Evolutionary conservation across 1,140 invertebrate species (phyloP).

Genomic region (Caenorhabditis remanei): DNA sequence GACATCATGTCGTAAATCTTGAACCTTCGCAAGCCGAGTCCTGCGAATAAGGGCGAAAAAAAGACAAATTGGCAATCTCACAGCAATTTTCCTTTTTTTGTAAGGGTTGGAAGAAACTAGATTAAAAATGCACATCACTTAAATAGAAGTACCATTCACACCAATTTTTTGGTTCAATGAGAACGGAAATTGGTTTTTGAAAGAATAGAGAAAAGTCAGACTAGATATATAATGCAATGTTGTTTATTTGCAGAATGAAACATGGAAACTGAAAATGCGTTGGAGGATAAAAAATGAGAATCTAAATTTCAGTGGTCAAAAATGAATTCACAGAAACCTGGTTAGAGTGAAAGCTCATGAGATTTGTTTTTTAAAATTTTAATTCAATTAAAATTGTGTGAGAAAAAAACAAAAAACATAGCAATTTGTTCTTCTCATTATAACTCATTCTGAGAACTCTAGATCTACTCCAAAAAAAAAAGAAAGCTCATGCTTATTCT

Average conservation of each 20-base stretch:
- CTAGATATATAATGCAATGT: neutral
- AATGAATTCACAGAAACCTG: no score
- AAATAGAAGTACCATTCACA: neutral
- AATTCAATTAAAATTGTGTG: no score
- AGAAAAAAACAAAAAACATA: no score
- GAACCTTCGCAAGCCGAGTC: neutral
- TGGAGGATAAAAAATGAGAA: no score
- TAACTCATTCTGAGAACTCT: neutral
- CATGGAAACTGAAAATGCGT: neutral
- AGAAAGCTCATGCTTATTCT: neutral
- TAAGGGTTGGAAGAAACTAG: no score
- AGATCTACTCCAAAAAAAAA: neutral
- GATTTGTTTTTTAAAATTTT: no score
- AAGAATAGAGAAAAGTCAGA: no score
- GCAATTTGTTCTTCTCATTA: neutral
- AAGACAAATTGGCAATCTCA: neutral
- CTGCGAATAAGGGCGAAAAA: neutral
- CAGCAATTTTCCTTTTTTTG: neutral
- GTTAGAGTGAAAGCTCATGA: no score
- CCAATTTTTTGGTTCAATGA: neutral
- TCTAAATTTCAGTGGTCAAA: no score
- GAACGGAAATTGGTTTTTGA: neutral
- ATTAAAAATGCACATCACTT: no score
- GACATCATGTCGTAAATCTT: constrained; percentile 53
- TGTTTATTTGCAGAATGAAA: neutral